Percentiles rank a stretch among this genome's conserved stretches.
Evolutionary conservation across 2,888 invertebrate species (phyloP).

Genomic region (Apodemia hepburni): DNA sequence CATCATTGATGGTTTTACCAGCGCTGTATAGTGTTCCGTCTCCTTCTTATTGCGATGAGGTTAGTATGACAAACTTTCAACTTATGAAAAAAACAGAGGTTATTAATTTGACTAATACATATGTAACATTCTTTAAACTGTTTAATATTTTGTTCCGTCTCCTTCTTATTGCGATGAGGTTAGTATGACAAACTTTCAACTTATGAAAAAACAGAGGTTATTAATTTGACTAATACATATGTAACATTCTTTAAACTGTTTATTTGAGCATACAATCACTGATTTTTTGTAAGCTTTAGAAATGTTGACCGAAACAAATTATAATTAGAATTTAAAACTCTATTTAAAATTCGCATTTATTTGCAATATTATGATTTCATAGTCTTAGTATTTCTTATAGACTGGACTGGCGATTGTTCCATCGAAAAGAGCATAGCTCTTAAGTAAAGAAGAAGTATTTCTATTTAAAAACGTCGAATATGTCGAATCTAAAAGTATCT

Average conservation of each 20-base stretch:
- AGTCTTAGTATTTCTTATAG: no score
- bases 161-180: slow-evolving; percentile 77
- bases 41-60: slow-evolving; percentile 75
- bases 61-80: slow-evolving; percentile 33
- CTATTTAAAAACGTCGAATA: no score
- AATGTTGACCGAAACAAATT: no score
- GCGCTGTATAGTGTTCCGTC: slow-evolving; percentile 77
- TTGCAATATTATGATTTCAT: no score
- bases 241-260: not conserved
- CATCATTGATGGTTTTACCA: slow-evolving; percentile 63
- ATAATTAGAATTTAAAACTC: no score
- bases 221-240: not conserved
- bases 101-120: not conserved
- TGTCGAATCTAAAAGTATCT: no score
- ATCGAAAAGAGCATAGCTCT: no score
- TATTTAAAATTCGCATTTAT: no score
- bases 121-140: not conserved
- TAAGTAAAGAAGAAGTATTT: no score
- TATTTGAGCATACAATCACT: no score
- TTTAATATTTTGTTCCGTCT: slow-evolving; percentile 32
- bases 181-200: not conserved
- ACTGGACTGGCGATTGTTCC: no score
- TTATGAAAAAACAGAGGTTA: not conserved
- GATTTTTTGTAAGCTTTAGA: no score
- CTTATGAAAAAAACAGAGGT: not conserved